Conservation (phyloP, 2,888 invertebrate genomes). For the Dasypogon diadema region DNA sequence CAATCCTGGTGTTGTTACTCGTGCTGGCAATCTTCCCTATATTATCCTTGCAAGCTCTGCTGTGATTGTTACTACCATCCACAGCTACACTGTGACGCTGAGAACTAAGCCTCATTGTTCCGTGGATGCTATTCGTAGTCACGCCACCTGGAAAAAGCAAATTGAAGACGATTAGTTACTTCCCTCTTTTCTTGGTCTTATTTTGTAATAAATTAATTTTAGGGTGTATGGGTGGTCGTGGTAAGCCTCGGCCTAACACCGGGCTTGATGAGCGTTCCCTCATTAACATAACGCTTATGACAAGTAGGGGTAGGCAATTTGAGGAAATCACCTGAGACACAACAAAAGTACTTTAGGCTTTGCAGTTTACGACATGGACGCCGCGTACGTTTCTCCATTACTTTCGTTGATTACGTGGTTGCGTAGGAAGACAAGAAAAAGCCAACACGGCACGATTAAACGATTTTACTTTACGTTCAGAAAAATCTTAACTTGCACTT, state of each 20-base stretch:
- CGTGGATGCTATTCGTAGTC: conserved; percentile 9
- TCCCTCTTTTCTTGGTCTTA: too few relatives aligned
- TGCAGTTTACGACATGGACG: neutral
- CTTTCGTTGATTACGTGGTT: conserved; percentile 10
- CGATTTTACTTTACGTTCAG: neutral
- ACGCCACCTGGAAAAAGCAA: conserved; percentile 22
- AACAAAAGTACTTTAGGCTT: conserved; percentile 46
- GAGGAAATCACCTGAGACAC: conserved; percentile 47
- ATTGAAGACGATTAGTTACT: neutral
- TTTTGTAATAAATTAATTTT: too few relatives aligned
- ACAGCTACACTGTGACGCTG: conserved; percentile 52
- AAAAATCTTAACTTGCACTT: conserved; percentile 41
- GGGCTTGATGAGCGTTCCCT: conserved; percentile 3
- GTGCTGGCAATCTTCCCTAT: neutral
- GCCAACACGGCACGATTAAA: neutral
- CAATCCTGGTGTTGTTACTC: conserved; percentile 34
- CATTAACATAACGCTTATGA: conserved; percentile 31
- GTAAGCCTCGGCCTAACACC: too few relatives aligned
- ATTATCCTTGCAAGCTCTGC: conserved; percentile 10
- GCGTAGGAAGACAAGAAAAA: neutral
- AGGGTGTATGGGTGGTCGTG: neutral
- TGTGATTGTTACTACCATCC: conserved; percentile 39
- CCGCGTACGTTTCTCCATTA: conserved; percentile 16
- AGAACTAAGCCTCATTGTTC: neutral
- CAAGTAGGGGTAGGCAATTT: conserved; percentile 2